Base-by-base conservation (phyloP, 2,888 invertebrate species). In the Cinara cedri region DNA sequence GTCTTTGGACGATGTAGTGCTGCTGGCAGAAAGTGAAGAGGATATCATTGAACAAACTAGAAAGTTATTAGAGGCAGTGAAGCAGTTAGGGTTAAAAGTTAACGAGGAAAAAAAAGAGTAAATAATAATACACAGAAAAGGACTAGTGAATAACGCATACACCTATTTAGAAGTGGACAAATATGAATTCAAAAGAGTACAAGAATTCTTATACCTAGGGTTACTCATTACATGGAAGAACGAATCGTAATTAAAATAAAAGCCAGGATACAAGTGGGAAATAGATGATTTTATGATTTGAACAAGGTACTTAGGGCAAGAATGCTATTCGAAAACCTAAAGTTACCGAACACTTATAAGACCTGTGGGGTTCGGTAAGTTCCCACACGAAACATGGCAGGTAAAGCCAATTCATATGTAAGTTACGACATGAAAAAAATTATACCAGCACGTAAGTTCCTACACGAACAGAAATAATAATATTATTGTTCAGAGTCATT, bases 1-100 rank as follows among this genome's bases (percentile, higher is more conserved):
- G n/a, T n/a, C n/a, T n/a, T n/a, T n/a, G n/a, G 55, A 55, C 55
- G 55, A 55, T 55, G 55, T 55, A 55, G 21, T 55, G 55, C n/a
- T n/a, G n/a, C n/a, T n/a, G n/a, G n/a, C n/a, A n/a, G n/a, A 55
- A 19, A 55, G 21, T 55, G 55, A 55, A 55, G 21, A 55, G 55
- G 55, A 55, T 55, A 21, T 55, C 1, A 21, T 55, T 13, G 21
- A 55, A 10, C 21, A 55, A 55, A 21, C 21, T 21, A 55, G 55
- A 55, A 55, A 55, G 21, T 21, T 9, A 55, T 55, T 21, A 55
- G 0, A 11, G 11, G 9, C 55, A 55, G 21, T 21, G 21, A 21
- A 55, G 55, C 4, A 21, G 11, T 21, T 55, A 55, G 10, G 21
- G 11, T 21, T 55, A 21, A 9, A 9, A 21, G 55, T 55, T 11